A percentile compares a stretch with the other conserved stretches of the same genome.
Evolutionary conservation across 2,797 vertebrate species (phyloP).

Genomic region (Toxotes lorentzi): DNA sequence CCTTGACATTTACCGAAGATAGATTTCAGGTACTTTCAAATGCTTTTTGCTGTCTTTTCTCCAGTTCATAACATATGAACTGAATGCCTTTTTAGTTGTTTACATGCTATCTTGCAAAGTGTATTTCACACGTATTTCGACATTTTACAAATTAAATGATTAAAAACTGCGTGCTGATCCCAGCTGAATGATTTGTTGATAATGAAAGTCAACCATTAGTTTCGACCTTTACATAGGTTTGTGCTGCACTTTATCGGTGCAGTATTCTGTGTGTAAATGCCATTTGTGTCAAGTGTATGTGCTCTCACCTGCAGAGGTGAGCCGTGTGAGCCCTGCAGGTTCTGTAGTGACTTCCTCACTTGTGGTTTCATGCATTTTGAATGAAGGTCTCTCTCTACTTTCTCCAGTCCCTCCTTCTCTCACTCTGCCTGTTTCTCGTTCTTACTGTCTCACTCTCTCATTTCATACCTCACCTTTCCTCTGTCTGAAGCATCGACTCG

Average conservation of each 20-base stretch:
- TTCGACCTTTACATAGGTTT: neutral
- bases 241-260: neutral
- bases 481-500: slow-evolving; percentile 31
- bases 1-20: too few relatives aligned
- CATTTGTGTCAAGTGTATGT: slow-evolving; percentile 20
- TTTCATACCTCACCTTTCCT: slow-evolving; percentile 22
- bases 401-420: neutral
- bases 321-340: slow-evolving; percentile 32
- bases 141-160: neutral
- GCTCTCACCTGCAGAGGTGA: slow-evolving; percentile 37
- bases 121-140: too few relatives aligned
- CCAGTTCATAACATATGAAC: neutral
- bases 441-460: slow-evolving; percentile 14
- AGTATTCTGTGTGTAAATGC: slow-evolving; percentile 2
- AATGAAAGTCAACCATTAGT: neutral
- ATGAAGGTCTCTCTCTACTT: slow-evolving; percentile 51
- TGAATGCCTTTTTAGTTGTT: too few relatives aligned
- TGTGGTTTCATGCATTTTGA: slow-evolving; percentile 63
- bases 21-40: too few relatives aligned
- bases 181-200: neutral
- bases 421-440: neutral
- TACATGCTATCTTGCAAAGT: neutral
- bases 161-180: neutral
- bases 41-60: too few relatives aligned
- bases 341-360: slow-evolving; percentile 31